A percentile compares a stretch with the other conserved stretches of the same genome.
Evolutionary conservation across 2,888 invertebrate species (phyloP).

Genomic region (Chrysina gloriosa): DNA sequence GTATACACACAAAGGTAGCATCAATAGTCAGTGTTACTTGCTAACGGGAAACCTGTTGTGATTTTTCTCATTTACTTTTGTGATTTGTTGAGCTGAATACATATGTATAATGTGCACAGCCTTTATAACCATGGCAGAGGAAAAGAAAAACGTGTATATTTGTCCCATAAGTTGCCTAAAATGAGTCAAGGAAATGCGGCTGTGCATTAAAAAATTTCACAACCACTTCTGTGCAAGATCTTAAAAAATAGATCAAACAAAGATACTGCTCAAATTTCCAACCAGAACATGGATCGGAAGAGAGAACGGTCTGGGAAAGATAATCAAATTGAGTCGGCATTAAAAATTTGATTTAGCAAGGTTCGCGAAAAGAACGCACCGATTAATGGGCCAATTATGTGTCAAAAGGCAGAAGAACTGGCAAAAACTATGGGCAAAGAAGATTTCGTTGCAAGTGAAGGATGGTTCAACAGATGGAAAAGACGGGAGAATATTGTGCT

Average conservation of each 20-base stretch:
- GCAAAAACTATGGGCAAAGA: constrained; percentile 48
- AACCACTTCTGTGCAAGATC: background rate
- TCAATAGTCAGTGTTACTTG: too few species aligned
- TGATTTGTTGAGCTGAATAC: too few species aligned
- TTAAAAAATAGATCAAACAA: background rate
- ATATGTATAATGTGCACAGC: too few species aligned
- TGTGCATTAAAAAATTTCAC: background rate
- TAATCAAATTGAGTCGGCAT: constrained; percentile 27
- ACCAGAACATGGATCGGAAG: background rate
- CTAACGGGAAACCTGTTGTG: too few species aligned
- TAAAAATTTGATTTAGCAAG: constrained; percentile 35
- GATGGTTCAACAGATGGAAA: constrained; percentile 44
- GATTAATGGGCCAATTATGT: constrained; percentile 42
- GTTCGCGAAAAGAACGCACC: constrained; percentile 39
- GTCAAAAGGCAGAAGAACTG: constrained; percentile 47
- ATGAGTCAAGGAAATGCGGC: background rate
- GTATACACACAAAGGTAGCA: too few species aligned
- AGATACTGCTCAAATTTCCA: background rate
- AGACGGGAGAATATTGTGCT: constrained; percentile 37
- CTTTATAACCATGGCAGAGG: too few species aligned
- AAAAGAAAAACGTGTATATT: too few species aligned
- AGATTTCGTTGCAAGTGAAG: constrained; percentile 46
- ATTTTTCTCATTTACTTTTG: too few species aligned
- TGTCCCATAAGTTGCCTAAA: too few species aligned
- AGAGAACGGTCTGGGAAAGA: constrained; percentile 34